phyloP scores from a whole-genome alignment of 2,888 invertebrate genomes.

The Drosophila quinaria region DNA sequence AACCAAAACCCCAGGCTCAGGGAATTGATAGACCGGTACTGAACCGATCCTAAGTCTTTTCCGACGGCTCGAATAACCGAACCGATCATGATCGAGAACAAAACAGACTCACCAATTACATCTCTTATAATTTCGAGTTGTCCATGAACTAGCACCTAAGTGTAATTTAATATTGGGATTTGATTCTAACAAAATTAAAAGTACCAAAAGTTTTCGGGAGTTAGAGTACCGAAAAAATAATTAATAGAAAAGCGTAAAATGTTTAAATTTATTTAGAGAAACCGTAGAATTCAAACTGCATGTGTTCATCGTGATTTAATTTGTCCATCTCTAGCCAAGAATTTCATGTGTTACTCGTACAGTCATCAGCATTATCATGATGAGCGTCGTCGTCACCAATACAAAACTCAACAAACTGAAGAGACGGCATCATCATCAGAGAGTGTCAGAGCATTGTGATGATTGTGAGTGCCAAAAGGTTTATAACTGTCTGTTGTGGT shows the following conservation, averaged over 20 bases:
- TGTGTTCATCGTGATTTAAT: not conserved
- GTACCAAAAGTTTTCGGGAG: not conserved
- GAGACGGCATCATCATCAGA: constrained; percentile 26
- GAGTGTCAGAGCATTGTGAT: constrained; percentile 35
- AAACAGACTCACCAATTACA: not conserved
- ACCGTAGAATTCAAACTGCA: not conserved
- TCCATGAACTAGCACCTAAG: too few relatives aligned
- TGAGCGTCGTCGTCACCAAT: constrained; percentile 11
- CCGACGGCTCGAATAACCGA: too few relatives aligned
- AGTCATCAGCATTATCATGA: constrained; percentile 22
- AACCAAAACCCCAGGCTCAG: too few relatives aligned
- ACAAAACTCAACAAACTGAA: constrained; percentile 4
- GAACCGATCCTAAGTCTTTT: too few relatives aligned
- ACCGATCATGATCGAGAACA: not conserved
- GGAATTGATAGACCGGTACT: too few relatives aligned
- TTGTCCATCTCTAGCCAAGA: not conserved
- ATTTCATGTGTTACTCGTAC: not conserved
- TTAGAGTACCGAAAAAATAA: too few relatives aligned
- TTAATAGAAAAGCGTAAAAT: too few relatives aligned
- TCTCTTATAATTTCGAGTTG: too few relatives aligned
- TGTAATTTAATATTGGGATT: too few relatives aligned
- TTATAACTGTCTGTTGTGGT: constrained; percentile 47
- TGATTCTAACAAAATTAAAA: not conserved
- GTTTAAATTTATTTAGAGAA: not conserved
- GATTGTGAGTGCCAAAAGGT: constrained; percentile 47